Percentiles rank a stretch among this genome's conserved stretches.
phyloP scores from a whole-genome alignment of 2,797 vertebrate species.

The Chloroceryle inda region DNA sequence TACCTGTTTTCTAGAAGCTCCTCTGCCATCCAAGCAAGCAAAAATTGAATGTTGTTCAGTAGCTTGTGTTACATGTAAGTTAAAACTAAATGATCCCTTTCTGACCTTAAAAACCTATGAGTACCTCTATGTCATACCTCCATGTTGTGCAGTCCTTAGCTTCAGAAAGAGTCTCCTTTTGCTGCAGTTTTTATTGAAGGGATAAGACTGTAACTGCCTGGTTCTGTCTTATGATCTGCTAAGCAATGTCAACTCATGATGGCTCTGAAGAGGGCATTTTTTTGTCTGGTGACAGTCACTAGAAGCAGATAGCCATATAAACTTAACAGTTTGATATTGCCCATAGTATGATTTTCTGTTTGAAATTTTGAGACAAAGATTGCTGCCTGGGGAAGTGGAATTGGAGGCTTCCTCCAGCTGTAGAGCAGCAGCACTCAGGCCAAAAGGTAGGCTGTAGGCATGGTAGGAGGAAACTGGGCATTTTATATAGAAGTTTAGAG shows the following conservation, averaged over 20 bases:
- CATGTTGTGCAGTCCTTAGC: not conserved
- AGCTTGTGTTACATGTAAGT: not conserved
- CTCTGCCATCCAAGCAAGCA: not conserved
- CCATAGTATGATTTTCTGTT: not conserved
- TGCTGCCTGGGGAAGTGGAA: not conserved
- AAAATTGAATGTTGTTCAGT: not conserved
- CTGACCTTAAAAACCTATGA: not conserved
- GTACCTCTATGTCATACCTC: not conserved
- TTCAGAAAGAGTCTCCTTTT: not conserved
- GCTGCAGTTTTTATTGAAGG: not conserved
- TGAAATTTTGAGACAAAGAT: not conserved
- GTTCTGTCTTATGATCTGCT: not conserved
- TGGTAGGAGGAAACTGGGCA: not conserved
- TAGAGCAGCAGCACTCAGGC: not conserved
- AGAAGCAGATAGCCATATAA: not conserved
- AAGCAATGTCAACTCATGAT: not conserved
- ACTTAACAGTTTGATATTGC: not conserved
- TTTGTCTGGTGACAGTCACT: not conserved
- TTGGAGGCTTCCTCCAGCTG: not conserved
- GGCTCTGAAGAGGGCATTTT: not conserved
- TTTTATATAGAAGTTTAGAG: not conserved
- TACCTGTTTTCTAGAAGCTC: not conserved
- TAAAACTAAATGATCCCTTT: not conserved
- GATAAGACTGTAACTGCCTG: not conserved
- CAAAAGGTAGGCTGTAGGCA: not conserved